These are phyloP conservation scores for Cassiopea xamachana DNA, from an alignment of 30 jellyfish, hydroid and myxozoan species.

Conservation along the genomic window DNA sequence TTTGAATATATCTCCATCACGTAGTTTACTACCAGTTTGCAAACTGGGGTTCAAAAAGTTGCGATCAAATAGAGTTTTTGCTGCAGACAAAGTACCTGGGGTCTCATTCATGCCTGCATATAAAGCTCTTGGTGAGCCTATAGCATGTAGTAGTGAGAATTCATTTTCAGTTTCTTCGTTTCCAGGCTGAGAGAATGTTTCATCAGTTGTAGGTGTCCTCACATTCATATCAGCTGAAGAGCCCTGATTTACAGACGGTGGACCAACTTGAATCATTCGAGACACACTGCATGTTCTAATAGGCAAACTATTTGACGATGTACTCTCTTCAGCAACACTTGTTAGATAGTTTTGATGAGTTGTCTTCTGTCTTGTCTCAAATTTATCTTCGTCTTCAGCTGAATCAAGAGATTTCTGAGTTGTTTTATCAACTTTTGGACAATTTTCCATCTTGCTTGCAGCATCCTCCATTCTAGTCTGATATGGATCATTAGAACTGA, in stretches of 20 bases:
- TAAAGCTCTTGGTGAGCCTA: constrained; percentile 63
- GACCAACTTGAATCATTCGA: constrained; percentile 11
- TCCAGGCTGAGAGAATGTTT: constrained; percentile 39
- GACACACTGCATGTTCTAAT: neutral
- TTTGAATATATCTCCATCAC: constrained; percentile 45
- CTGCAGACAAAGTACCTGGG: constrained; percentile 1
- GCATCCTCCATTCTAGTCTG: neutral
- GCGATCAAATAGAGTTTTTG: constrained; percentile 47
- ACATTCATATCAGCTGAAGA: constrained; percentile 36
- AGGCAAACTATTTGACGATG: neutral
- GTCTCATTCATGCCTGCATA: constrained; percentile 39
- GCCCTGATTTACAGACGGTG: neutral
- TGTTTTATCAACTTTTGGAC: constrained; percentile 34
- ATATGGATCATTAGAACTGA: neutral
- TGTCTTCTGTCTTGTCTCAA: neutral
- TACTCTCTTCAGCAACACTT: neutral
- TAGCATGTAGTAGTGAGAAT: constrained; percentile 39
- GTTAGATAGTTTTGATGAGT: too few relatives aligned
- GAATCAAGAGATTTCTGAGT: constrained; percentile 35
- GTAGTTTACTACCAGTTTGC: neutral
- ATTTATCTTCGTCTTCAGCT: neutral
- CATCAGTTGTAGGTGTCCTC: constrained; percentile 65
- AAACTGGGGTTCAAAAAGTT: neutral
- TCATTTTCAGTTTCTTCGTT: constrained; percentile 73
- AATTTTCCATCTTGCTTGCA: neutral